Evolutionary conservation across 2,888 invertebrate species (phyloP).

Genomic region (Sarcophaga rosellei): DNA sequence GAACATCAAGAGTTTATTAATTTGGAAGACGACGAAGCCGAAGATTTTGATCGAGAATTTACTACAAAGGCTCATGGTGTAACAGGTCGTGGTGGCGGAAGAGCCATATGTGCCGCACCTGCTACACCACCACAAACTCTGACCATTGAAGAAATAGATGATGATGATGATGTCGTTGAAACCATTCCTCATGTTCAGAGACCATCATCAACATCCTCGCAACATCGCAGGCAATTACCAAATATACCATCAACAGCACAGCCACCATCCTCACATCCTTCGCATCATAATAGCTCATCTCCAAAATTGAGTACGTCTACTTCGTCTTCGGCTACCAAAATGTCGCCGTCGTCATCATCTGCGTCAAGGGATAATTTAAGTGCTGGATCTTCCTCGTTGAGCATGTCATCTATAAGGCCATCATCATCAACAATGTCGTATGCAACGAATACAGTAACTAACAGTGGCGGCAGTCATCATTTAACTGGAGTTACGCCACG

Average conservation of each 20-base stretch:
- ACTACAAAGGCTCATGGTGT: slow-evolving; percentile 74
- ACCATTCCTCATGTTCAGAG: too few species aligned
- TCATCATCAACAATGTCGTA: too few species aligned
- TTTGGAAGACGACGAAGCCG: slow-evolving; percentile 95
- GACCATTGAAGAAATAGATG: too few species aligned
- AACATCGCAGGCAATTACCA: slow-evolving; percentile 73
- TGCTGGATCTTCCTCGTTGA: too few species aligned
- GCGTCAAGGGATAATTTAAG: too few species aligned
- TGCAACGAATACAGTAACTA: too few species aligned
- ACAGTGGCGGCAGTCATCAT: slow-evolving; percentile 72
- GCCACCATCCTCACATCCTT: slow-evolving; percentile 39
- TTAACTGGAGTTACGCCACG: slow-evolving; percentile 75
- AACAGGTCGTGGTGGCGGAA: slow-evolving; percentile 67
- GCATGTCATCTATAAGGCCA: too few species aligned
- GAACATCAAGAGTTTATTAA: slow-evolving; percentile 96
- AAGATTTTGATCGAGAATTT: slow-evolving; percentile 89
- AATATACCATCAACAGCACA: slow-evolving; percentile 75
- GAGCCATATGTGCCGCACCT: too few species aligned
- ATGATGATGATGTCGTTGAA: too few species aligned
- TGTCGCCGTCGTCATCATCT: slow-evolving; percentile 55
- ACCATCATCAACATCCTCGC: too few species aligned
- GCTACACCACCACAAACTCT: too few species aligned
- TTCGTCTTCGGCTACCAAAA: slow-evolving; percentile 67
- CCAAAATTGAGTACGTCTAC: slow-evolving; percentile 63
- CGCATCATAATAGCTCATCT: slow-evolving; percentile 68